Percentiles rank a stretch among this genome's conserved stretches.
phyloP scores from a whole-genome alignment of 2,888 invertebrate species.

The Drosophila sordidula region DNA sequence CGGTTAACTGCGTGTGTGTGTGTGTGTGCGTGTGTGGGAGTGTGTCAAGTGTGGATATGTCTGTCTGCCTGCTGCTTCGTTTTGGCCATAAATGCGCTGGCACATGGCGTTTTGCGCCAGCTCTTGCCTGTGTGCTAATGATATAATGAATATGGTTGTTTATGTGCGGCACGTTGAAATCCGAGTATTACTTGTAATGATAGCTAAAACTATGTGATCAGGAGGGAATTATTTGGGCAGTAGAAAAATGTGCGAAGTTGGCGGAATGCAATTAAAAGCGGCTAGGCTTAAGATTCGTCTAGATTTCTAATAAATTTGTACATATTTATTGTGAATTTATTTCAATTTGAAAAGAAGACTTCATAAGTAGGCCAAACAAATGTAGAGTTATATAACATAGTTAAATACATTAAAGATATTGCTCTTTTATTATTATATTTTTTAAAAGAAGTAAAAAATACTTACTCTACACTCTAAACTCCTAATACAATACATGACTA shows the following conservation, averaged over 20 bases:
- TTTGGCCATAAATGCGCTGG: constrained; percentile 26
- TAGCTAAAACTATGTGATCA: constrained; percentile 4
- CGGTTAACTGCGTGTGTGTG: background rate
- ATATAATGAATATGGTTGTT: constrained; percentile 24
- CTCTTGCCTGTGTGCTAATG: constrained; percentile 30
- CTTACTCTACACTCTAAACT: background rate
- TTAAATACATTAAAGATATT: no score
- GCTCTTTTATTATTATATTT: no score
- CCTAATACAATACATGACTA: background rate
- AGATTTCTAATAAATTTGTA: no score
- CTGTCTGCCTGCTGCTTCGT: constrained; percentile 12
- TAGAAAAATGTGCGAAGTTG: constrained; percentile 3
- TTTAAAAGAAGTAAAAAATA: background rate
- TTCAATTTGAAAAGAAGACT: no score
- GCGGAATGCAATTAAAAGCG: no score
- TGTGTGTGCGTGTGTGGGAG: constrained; percentile 22
- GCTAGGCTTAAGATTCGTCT: no score
- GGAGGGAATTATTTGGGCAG: background rate
- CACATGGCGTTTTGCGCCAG: constrained; percentile 13
- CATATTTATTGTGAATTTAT: no score
- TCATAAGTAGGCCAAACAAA: no score
- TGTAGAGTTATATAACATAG: no score
- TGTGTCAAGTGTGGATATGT: constrained; percentile 43
- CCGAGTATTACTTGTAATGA: constrained; percentile 5
- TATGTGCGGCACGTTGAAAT: constrained; percentile 7